These are phyloP conservation scores for Nephila pilipes DNA, from an alignment of 1,140 invertebrate genomes.

Conservation along the genomic window DNA sequence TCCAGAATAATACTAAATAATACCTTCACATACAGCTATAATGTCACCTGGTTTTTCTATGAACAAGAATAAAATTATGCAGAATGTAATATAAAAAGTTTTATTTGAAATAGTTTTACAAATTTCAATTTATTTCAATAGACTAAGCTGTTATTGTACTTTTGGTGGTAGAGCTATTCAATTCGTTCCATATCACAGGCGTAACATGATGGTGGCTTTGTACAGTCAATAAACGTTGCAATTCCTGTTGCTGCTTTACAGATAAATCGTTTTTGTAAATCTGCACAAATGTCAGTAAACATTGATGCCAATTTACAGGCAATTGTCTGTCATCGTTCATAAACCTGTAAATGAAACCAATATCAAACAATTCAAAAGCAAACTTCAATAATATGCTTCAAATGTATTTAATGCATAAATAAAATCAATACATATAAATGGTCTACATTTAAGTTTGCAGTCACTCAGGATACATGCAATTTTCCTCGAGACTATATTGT, in stretches of 20 bases:
- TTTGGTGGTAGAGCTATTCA: neutral
- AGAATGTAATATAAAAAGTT: neutral
- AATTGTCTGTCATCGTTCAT: conserved; percentile 90
- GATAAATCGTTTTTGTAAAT: conserved; percentile 97
- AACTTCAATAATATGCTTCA: too few relatives aligned
- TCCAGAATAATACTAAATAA: too few relatives aligned
- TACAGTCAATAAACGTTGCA: conserved; percentile 89
- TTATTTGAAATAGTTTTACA: neutral
- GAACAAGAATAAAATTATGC: too few relatives aligned
- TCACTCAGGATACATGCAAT: too few relatives aligned
- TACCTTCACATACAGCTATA: too few relatives aligned
- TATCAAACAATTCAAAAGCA: neutral
- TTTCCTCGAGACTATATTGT: too few relatives aligned
- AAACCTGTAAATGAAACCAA: conserved; percentile 86
- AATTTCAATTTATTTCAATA: neutral
- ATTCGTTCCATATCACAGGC: conserved; percentile 90
- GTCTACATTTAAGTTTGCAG: too few relatives aligned
- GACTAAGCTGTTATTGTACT: neutral
- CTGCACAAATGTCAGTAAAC: conserved; percentile 95
- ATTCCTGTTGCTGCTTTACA: conserved; percentile 92
- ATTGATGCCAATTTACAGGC: conserved; percentile 98
- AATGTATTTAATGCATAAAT: too few relatives aligned
- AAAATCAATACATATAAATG: neutral
- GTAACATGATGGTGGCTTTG: conserved; percentile 92
- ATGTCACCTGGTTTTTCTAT: too few relatives aligned